Evolutionary conservation across 2,888 invertebrate species (phyloP), one percentile per base, ranked within the genome.

Genomic region (Hydrotaea diabolus): DNA sequence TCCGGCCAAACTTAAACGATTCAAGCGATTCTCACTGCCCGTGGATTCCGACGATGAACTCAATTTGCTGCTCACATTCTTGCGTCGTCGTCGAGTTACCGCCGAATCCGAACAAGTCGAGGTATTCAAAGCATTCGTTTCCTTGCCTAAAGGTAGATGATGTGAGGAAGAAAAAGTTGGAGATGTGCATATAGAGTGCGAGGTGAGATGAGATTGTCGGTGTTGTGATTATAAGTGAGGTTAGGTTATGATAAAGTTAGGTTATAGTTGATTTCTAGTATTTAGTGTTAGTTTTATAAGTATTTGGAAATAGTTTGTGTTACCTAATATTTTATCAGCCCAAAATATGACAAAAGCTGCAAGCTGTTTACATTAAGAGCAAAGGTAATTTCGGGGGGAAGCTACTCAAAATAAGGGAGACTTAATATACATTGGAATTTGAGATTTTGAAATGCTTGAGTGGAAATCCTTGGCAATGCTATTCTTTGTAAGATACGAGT

Each of bases 71-170:
- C 90, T 92, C 55, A 92, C 88, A 74, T 90, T 89, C 80, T 92
- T 92, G 21, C 92, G 91, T 43, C 92, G 91, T 13, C 92, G 89
- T 2, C 92, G 87, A 2, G 91, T 92, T 2, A 92, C 91, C 31
- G 88, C 92, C 39, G 92, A 92, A 81, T 92, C 92, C 74, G 92
- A 92, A 85, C 92, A 92, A 17, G 91, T 91, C 59, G 92, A 92
- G 75, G 92, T 92, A 82, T 92, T 92, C 77, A 92, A 87, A 36
- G 89, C 90, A 85, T 92, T 92, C 43, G 87, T 86, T 57, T 90
- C 91, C 88, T 91, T 92, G 74, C 88, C 89, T 88, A 87, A 76
- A 86, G 57, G 85, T 23, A 77, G 82, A 46, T 73, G 64, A 57
- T 15, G 46, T 64, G 59, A 64, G 49, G 21, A 64, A 49, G 31